phyloP scores from a whole-genome alignment of 2,113 vertebrate species.

The Regulus satrapa region DNA sequence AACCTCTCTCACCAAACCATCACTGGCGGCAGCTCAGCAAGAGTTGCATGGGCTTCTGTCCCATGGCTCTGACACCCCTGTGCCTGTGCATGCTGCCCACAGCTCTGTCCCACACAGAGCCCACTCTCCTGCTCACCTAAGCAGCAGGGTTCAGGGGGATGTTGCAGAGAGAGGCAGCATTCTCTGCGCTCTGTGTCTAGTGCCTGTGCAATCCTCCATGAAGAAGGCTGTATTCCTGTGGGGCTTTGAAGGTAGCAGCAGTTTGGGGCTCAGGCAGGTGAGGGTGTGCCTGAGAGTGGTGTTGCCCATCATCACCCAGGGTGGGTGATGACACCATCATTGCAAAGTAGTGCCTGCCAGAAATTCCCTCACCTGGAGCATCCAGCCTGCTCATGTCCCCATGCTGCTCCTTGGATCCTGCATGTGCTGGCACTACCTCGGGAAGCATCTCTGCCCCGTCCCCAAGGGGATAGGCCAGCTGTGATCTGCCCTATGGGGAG shows the following conservation, averaged over 20 bases:
- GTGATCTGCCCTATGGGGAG: neutral
- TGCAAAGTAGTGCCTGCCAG: neutral
- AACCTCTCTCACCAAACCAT: neutral
- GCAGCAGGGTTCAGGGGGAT: neutral
- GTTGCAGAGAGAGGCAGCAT: neutral
- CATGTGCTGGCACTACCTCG: neutral
- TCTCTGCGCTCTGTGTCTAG: rapidly evolving
- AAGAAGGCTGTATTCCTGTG: neutral
- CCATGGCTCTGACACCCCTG: neutral
- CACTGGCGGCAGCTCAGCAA: neutral
- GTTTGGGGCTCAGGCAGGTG: neutral
- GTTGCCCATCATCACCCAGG: neutral
- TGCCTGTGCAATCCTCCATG: neutral
- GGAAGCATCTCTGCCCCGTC: neutral
- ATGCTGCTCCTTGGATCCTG: neutral
- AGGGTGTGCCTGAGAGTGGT: neutral
- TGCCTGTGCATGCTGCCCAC: neutral
- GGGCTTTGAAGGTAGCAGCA: neutral
- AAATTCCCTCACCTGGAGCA: neutral
- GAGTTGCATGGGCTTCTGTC: neutral
- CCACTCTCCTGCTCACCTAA: neutral
- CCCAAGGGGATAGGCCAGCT: neutral
- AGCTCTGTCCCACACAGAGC: neutral
- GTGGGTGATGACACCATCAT: rapidly evolving
- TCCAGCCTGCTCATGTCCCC: rapidly evolving